phyloP scores from a whole-genome alignment of 1,140 invertebrate genomes.

The Olivierus martensii region DNA sequence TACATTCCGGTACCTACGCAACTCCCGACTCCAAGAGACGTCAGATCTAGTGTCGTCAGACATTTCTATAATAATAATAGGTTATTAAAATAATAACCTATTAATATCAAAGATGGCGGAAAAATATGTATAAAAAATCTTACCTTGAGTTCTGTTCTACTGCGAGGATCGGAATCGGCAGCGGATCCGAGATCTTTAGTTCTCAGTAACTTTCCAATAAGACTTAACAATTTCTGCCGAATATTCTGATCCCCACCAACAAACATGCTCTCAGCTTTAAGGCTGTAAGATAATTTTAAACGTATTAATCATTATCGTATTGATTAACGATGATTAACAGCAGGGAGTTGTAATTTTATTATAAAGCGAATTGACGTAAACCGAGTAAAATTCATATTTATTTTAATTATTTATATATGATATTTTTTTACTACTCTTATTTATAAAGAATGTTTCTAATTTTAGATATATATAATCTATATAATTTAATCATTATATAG shows the following conservation, averaged over 20 bases:
- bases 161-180: slow-evolving; percentile 38
- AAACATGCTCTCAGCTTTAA: no score
- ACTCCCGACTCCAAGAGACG: slow-evolving; percentile 75
- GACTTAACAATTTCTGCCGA: slow-evolving; percentile 41
- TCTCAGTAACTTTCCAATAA: slow-evolving; percentile 59
- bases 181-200: slow-evolving; percentile 56
- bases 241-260: slow-evolving; percentile 13
- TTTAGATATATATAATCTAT: no score
- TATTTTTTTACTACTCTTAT: no score
- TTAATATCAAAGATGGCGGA: not conserved
- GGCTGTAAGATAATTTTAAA: no score
- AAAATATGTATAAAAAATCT: slow-evolving; percentile 2
- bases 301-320: no score
- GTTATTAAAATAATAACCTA: slow-evolving; percentile 12
- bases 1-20: slow-evolving; percentile 91
- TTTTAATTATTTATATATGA: no score
- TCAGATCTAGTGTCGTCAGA: slow-evolving; percentile 73
- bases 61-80: slow-evolving; percentile 70
- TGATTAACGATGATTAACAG: no score
- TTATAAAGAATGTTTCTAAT: no score
- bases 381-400: no score
- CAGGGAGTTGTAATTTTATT: no score
- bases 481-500: no score
- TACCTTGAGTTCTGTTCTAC: slow-evolving; percentile 21
- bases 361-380: no score